Percentiles rank a stretch among this genome's conserved stretches.
These are phyloP conservation scores for Propithecus deckenii DNA, from an alignment of 2,797 vertebrate species.

Conservation along the genomic window DNA sequence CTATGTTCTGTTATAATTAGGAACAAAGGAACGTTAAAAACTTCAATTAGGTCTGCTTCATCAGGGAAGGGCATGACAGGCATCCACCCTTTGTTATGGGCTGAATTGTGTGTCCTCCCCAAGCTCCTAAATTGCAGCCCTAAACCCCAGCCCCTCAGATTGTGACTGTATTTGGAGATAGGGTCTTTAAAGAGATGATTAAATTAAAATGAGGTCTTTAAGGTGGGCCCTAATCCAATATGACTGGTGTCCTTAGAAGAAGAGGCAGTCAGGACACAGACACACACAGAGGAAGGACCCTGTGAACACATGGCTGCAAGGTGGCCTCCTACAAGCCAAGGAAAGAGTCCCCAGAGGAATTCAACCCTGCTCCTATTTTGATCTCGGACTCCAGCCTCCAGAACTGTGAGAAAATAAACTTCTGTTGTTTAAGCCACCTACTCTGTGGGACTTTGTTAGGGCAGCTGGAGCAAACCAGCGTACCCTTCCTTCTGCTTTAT, in stretches of 20 bases:
- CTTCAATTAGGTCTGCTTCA: not conserved
- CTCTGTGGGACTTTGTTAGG: not conserved
- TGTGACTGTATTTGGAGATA: not conserved
- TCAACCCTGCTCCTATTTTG: not conserved
- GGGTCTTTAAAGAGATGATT: not conserved
- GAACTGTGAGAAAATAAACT: not conserved
- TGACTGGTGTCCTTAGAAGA: not conserved
- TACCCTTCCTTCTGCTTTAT: not conserved
- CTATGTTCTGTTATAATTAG: not conserved
- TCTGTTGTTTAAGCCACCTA: not conserved
- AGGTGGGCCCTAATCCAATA: not conserved
- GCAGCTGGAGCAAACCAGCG: not conserved
- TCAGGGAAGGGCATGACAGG: not conserved
- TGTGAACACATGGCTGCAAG: not conserved
- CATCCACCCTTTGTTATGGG: not conserved
- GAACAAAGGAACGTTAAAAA: not conserved
- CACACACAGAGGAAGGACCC: not conserved
- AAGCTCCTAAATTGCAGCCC: not conserved
- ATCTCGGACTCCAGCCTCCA: not conserved
- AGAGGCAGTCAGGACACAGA: not conserved
- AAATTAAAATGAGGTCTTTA: not conserved
- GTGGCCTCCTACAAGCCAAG: rapidly evolving
- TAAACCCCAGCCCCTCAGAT: not conserved
- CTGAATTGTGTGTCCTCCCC: not conserved
- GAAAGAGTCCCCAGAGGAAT: not conserved